Percentiles rank a stretch among this genome's conserved stretches.
These are phyloP conservation scores for Halichondria panicea DNA, from an alignment of 37 sponge, comb jelly and placozoan genomes.

Conservation along the genomic window DNA sequence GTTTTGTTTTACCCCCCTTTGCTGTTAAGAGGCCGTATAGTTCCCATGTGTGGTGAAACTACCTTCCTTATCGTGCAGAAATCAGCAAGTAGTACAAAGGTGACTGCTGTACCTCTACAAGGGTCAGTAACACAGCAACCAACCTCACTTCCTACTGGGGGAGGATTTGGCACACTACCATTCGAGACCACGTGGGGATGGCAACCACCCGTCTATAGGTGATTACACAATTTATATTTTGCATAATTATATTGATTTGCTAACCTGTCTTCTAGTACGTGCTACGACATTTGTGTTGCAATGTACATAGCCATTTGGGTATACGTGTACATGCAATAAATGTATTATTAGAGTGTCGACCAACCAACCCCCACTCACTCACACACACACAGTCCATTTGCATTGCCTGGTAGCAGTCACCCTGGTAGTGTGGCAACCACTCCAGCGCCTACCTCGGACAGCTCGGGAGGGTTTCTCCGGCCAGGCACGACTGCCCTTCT, in stretches of 20 bases:
- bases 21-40: too few relatives aligned
- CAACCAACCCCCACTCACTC: background rate
- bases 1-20: too few relatives aligned
- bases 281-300: too few relatives aligned
- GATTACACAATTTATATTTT: background rate
- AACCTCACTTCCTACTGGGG: conserved; percentile 11
- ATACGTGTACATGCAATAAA: background rate
- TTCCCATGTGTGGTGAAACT: too few relatives aligned
- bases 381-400: conserved; percentile 40
- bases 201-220: conserved; percentile 51
- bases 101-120: too few relatives aligned
- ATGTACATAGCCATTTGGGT: background rate
- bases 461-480: conserved; percentile 20
- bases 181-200: conserved; percentile 64
- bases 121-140: too few relatives aligned
- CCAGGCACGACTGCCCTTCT: conserved; percentile 54
- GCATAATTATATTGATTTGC: too few relatives aligned
- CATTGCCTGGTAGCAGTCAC: conserved; percentile 31
- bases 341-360: background rate
- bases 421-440: conserved; percentile 63
- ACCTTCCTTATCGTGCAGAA: too few relatives aligned
- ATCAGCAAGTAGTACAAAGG: too few relatives aligned
- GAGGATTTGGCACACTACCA: conserved; percentile 40
- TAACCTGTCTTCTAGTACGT: too few relatives aligned
- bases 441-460: conserved; percentile 17